These are phyloP conservation scores for Ibycter americanus DNA, from an alignment of 2,797 vertebrate genomes.

Conservation along the genomic window DNA sequence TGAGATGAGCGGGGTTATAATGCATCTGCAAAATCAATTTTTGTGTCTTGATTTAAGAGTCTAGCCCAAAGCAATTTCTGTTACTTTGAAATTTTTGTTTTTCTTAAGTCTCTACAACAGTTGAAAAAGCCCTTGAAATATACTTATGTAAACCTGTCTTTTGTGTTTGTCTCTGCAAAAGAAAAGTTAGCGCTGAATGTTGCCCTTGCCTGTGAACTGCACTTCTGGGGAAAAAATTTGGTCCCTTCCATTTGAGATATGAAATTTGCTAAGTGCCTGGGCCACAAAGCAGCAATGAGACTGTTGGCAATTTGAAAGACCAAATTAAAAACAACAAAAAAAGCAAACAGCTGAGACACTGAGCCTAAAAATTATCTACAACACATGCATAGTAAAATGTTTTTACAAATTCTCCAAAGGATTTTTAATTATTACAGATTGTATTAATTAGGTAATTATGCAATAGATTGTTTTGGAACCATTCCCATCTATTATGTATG, in stretches of 20 bases:
- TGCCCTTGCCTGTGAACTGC: constrained; percentile 15
- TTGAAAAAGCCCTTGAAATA: neutral
- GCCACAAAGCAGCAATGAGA: constrained; percentile 68
- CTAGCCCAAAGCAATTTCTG: neutral
- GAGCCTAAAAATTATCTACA: constrained; percentile 58
- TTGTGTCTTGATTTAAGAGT: neutral
- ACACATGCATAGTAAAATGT: constrained; percentile 25
- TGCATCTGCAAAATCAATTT: neutral
- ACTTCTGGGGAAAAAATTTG: neutral
- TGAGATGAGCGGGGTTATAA: neutral
- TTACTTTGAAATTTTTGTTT: neutral
- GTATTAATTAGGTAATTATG: constrained; percentile 73
- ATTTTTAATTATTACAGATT: constrained; percentile 75
- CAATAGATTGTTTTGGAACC: constrained; percentile 67
- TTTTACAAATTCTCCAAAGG: constrained; percentile 66
- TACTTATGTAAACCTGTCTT: neutral
- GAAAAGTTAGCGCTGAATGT: neutral
- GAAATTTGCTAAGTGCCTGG: constrained; percentile 61
- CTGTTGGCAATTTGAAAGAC: constrained; percentile 55
- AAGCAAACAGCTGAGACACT: constrained; percentile 60
- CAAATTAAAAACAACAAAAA: constrained; percentile 64
- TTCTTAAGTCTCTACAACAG: neutral
- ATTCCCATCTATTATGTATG: constrained; percentile 59
- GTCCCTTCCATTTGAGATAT: constrained; percentile 60
- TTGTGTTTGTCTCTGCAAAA: neutral